phyloP scores from a whole-genome alignment of 2,888 invertebrate genomes.

The Tetramorium bicarinatum region DNA sequence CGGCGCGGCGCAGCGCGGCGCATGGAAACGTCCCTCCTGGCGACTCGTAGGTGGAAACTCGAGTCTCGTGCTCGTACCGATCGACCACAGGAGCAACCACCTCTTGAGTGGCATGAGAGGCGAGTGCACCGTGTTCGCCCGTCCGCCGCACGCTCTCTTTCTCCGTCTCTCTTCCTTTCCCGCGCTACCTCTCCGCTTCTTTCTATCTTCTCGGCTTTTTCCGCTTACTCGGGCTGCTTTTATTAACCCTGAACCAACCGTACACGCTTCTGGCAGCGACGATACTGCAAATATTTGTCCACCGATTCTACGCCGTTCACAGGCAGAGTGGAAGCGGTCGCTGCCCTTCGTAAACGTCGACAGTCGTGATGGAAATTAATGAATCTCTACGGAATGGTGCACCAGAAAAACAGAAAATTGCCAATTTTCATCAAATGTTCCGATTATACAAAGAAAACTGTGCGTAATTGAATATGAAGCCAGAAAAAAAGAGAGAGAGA shows the following conservation, averaged over 20 bases:
- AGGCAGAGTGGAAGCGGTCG: constrained; percentile 59
- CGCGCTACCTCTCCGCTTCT: constrained; percentile 23
- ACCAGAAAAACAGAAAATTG: background rate
- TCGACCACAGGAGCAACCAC: constrained; percentile 72
- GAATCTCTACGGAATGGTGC: background rate
- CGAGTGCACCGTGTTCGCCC: constrained; percentile 40
- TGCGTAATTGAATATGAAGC: background rate
- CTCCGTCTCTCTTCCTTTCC: constrained; percentile 11
- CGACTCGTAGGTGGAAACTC: constrained; percentile 78
- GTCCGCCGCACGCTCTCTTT: constrained; percentile 18
- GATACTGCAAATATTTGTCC: constrained; percentile 76
- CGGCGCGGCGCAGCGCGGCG: constrained; percentile 44
- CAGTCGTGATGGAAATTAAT: constrained; percentile 19
- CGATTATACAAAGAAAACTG: background rate
- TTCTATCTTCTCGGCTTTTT: constrained; percentile 43
- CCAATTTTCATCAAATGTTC: background rate
- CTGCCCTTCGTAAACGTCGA: constrained; percentile 67
- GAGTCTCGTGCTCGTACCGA: constrained; percentile 62
- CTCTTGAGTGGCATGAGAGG: constrained; percentile 67
- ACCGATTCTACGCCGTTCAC: constrained; percentile 62
- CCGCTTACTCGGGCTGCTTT: constrained; percentile 65
- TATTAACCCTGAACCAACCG: constrained; percentile 70
- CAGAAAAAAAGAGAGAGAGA: too few relatives aligned
- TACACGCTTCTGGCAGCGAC: constrained; percentile 61
- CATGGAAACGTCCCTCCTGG: constrained; percentile 79